Base-by-base conservation (phyloP, 2,797 vertebrate species). In the Muscicapa striata region DNA sequence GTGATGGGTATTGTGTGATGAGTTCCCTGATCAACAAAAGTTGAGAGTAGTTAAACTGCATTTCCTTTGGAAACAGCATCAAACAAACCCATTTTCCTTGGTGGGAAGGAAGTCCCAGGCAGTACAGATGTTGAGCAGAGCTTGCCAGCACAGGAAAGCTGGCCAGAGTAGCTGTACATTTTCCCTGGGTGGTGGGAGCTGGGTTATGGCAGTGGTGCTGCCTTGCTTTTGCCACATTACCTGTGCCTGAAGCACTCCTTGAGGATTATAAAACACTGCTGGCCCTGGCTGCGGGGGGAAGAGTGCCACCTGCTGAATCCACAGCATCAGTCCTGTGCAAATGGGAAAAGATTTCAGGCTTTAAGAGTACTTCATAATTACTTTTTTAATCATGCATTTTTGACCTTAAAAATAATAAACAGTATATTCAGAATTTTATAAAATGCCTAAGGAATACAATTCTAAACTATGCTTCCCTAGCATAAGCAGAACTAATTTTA, bases 241-340 rank as follows among this genome's bases (percentile, higher is more conserved):
- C 69, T 76, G 36, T 15, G 52, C 6, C 17, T 20, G 32, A 52
- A 81, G n/a, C 73, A 13, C 41, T 91, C 66, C 43, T 46, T 29
- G 26, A 77, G 63, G 45, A 30, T 49, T 78, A 45, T 24, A 38
- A 79, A 94, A 69, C 83, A 14, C 18, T 7, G 19, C 34, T 69
- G 1, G 14, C 40, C 76, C 27, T 79, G 80, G 67, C 66, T 90
- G 26, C 0, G 81, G 86, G 67, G 57, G 61, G 57, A 95, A 97
- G 93, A 92, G 86, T 97, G 92, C 94, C 94, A 96, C 81, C 95
- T 96, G 94, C 93, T 94, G 95, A 95, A 87, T 36, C 70, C 62
- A 8, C 49, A 22, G 45, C 67, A 36, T 10, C 22, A 52, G 43
- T 66, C 87, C 62, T 79, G 22, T n/a, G 58, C 26, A 80, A 18